Evolutionary conservation across 2,113 vertebrate genomes (phyloP), one percentile per base, ranked within the genome.

Genomic region (Gambusia holbrooki): DNA sequence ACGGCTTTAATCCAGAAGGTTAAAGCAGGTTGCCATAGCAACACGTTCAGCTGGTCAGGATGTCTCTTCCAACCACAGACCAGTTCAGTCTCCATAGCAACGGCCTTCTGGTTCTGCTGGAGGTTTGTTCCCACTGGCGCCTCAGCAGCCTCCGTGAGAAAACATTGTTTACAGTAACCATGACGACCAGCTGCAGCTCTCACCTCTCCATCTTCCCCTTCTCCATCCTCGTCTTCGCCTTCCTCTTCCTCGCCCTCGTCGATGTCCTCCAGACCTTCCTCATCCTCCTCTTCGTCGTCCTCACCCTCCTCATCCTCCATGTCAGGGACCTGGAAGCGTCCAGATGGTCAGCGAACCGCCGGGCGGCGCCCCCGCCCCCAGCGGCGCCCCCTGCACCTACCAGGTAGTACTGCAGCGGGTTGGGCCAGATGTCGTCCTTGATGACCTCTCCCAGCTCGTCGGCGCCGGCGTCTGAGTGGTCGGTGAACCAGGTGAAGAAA

Each of bases 381-480:
- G 35, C 35, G 62, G 11, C 30, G 32, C 4, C 64, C 1, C 33
- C 0, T 14, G 10, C 22, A n/a, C 75, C 19, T 85, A 99, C 98
- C 95, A 99, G 88, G 88, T 99, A 99, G 95, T 99, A 99, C 90
- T 99, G 98, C 74, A 99, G 93, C 0, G 98, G 98, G 80, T 99
- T 99, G 14, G 98, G 98, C 98, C 97, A 99, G 87, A 99, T 99
- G 84, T 99, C 97, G 58, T 99, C 97, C 82, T 99, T 99, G 87
- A 99, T 98, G 83, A 99, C 97, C 85, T 98, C 97, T 61, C 97
- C 97, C 70, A 99, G 84, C n/a, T 99, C 97, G 13, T 99, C 97
- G 4, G 97, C 96, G 4, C 97, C 97, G 14, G 97, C 97, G 76
- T 99, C 97, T 0, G 97, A 96, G 90, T 99, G 97, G 87, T 99